Evolutionary conservation across 1,140 invertebrate species (phyloP).

Genomic region (Eueides isabella): DNA sequence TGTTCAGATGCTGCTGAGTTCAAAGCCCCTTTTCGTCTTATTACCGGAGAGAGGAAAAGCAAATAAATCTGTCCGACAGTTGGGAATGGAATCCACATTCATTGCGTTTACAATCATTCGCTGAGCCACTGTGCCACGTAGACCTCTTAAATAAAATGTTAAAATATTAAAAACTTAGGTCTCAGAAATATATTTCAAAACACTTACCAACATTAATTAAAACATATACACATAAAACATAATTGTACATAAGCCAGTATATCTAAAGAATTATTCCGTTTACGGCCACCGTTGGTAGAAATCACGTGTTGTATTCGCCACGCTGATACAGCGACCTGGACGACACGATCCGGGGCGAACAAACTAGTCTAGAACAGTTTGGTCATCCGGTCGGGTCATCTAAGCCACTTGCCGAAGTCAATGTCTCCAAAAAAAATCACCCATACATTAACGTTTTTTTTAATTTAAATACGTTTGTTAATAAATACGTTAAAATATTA

Average conservation of each 20-base stretch:
- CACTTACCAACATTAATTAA: not conserved
- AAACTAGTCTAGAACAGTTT: slow-evolving; percentile 79
- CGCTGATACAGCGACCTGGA: slow-evolving; percentile 53
- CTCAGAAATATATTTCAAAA: not conserved
- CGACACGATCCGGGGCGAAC: slow-evolving; percentile 83
- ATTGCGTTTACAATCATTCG: too few relatives aligned
- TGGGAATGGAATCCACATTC: too few relatives aligned
- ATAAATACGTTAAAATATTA: not conserved
- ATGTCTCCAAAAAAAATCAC: slow-evolving; percentile 3
- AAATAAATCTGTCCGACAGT: too few relatives aligned
- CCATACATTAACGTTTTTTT: not conserved
- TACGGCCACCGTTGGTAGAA: not conserved
- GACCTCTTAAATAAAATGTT: too few relatives aligned
- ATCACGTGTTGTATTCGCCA: slow-evolving; percentile 40
- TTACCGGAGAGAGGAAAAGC: too few relatives aligned
- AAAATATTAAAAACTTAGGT: too few relatives aligned
- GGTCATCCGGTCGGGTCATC: slow-evolving; percentile 80
- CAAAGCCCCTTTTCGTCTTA: too few relatives aligned
- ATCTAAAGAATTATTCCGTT: slow-evolving; percentile 11
- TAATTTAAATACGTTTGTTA: not conserved
- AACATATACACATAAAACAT: not conserved
- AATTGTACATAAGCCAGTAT: slow-evolving; percentile 5
- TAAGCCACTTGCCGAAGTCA: slow-evolving; percentile 24
- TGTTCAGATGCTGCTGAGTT: too few relatives aligned
- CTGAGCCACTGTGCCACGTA: too few relatives aligned